A percentile compares a stretch with the other conserved stretches of the same genome.
Conservation (phyloP, 2,113 vertebrate species). For the Turdus rufiventris region DNA sequence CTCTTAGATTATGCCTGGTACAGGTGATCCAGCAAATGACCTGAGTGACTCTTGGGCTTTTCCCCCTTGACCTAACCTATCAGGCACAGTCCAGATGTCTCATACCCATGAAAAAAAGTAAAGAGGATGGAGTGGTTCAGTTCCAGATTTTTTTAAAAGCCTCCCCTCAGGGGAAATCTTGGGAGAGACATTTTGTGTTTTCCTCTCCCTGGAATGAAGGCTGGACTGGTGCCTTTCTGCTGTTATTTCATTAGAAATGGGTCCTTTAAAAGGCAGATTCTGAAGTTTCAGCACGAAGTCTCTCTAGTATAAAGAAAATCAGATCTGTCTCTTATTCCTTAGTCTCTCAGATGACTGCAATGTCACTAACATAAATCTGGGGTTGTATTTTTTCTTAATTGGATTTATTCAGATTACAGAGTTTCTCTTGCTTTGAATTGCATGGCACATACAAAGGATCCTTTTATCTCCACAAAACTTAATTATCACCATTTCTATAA, state of each 20-base stretch:
- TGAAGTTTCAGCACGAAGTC: background rate
- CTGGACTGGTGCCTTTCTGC: background rate
- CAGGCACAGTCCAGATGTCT: background rate
- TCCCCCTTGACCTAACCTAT: background rate
- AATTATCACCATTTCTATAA: constrained; percentile 37
- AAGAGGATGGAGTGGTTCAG: background rate
- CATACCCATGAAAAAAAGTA: background rate
- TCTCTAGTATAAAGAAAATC: background rate
- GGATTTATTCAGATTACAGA: background rate
- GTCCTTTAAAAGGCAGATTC: background rate
- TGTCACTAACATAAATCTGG: background rate
- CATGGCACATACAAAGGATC: background rate
- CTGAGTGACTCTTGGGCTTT: background rate
- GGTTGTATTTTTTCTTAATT: background rate
- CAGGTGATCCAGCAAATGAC: background rate
- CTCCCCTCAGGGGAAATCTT: background rate
- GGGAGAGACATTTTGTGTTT: background rate
- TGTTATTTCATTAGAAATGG: background rate
- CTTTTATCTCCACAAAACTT: constrained; percentile 26
- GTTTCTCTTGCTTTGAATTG: background rate
- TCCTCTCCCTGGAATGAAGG: background rate
- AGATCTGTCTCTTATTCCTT: background rate
- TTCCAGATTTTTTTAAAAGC: background rate
- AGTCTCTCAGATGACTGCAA: background rate
- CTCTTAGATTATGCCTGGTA: background rate